These are phyloP conservation scores for Heliothis subflexa DNA, from an alignment of 1,140 invertebrate genomes.

Conservation along the genomic window DNA sequence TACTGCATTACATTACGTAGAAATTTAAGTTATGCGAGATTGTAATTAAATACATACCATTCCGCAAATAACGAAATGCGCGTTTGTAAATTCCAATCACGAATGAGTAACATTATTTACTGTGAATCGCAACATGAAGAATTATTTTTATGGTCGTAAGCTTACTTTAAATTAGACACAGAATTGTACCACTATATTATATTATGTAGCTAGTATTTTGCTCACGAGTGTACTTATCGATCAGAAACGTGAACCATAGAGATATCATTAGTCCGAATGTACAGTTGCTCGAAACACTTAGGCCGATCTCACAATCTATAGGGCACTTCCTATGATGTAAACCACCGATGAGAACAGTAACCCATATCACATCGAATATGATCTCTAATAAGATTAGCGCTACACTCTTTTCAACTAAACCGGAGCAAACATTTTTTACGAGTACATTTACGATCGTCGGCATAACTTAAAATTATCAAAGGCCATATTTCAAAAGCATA, in stretches of 20 bases:
- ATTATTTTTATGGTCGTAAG: not conserved
- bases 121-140: not conserved
- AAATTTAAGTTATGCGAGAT: not conserved
- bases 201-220: slow-evolving; percentile 44
- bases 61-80: not conserved
- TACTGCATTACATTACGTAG: not conserved
- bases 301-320: slow-evolving; percentile 56
- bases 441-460: slow-evolving; percentile 71
- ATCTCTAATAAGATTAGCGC: slow-evolving; percentile 64
- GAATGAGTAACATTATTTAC: slow-evolving; percentile 6
- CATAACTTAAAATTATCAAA: slow-evolving; percentile 68
- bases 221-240: slow-evolving; percentile 66
- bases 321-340: slow-evolving; percentile 68
- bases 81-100: slow-evolving; percentile 57
- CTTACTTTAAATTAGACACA: not conserved
- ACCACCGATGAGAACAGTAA: slow-evolving; percentile 62
- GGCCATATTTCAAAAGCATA: slow-evolving; percentile 75
- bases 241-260: slow-evolving; percentile 80
- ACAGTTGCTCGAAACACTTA: slow-evolving; percentile 76
- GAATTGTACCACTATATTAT: not conserved
- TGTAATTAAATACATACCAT: slow-evolving; percentile 26
- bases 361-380: slow-evolving; percentile 68
- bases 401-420: slow-evolving; percentile 59
- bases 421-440: slow-evolving; percentile 57
- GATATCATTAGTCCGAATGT: slow-evolving; percentile 77